Conservation (phyloP, 2,888 invertebrate species). For the Hypsopygia costalis region DNA sequence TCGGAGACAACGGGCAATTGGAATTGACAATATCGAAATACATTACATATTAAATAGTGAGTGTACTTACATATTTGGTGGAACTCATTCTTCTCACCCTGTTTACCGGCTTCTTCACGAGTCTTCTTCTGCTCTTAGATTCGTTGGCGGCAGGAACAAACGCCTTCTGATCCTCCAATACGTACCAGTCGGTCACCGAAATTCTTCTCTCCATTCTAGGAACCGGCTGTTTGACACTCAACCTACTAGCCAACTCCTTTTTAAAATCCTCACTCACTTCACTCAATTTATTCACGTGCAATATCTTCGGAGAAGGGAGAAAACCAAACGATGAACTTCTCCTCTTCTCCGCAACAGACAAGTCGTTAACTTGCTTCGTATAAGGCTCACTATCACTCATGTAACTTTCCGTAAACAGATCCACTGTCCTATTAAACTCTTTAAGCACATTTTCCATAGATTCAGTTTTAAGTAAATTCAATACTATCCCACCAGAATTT, state of each 20-base stretch:
- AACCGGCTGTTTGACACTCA: conserved; percentile 38
- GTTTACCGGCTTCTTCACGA: conserved; percentile 55
- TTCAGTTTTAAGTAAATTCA: conserved; percentile 51
- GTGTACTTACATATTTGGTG: conserved; percentile 71
- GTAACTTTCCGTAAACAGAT: conserved; percentile 66
- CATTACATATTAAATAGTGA: too few relatives aligned
- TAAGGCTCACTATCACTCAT: conserved; percentile 70
- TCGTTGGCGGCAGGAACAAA: conserved; percentile 22
- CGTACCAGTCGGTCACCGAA: conserved; percentile 72
- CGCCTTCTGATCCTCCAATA: conserved; percentile 52
- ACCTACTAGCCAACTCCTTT: conserved; percentile 48
- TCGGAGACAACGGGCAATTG: too few relatives aligned
- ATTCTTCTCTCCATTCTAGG: conserved; percentile 39
- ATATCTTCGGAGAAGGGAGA: conserved; percentile 59
- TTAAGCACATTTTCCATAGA: conserved; percentile 61
- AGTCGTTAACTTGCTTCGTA: conserved; percentile 39
- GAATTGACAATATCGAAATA: too few relatives aligned
- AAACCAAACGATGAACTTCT: conserved; percentile 61
- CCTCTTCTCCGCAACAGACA: conserved; percentile 45
- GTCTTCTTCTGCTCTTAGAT: conserved; percentile 53
- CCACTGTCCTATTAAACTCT: conserved; percentile 67
- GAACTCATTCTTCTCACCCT: conserved; percentile 69
- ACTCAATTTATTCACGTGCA: conserved; percentile 58
- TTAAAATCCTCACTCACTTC: conserved; percentile 65
- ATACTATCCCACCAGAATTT: conserved; percentile 50